Evolutionary conservation across 2,888 invertebrate species (phyloP).

Genomic region (Diadromus collaris): DNA sequence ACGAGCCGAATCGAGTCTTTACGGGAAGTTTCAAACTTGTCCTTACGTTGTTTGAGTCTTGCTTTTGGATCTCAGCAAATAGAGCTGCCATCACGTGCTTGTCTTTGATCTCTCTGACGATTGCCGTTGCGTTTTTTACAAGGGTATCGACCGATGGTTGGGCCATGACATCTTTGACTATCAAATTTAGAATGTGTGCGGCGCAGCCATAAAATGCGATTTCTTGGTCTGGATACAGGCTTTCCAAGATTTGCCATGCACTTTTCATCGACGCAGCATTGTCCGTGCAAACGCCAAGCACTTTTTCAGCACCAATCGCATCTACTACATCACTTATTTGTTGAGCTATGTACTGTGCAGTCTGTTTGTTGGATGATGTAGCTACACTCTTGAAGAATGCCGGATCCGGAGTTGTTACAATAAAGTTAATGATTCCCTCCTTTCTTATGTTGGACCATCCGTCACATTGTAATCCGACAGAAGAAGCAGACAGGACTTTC

Average conservation of each 20-base stretch:
- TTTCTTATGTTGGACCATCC: slow-evolving; percentile 60
- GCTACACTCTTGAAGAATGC: slow-evolving; percentile 58
- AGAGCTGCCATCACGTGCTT: slow-evolving; percentile 41
- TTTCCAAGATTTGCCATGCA: slow-evolving; percentile 45
- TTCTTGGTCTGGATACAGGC: slow-evolving; percentile 21
- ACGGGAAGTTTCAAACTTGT: slow-evolving; percentile 56
- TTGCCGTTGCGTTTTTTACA: slow-evolving; percentile 32
- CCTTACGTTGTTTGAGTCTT: slow-evolving; percentile 20
- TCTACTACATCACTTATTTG: slow-evolving; percentile 52
- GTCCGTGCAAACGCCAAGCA: slow-evolving; percentile 55
- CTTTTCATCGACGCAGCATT: slow-evolving; percentile 51
- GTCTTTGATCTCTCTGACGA: slow-evolving; percentile 55
- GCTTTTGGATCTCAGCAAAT: slow-evolving; percentile 52
- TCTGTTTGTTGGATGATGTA: slow-evolving; percentile 52
- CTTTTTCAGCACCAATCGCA: slow-evolving; percentile 46
- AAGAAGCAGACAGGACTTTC: not conserved
- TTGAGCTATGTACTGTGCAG: slow-evolving; percentile 53
- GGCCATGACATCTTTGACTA: slow-evolving; percentile 39
- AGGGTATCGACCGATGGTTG: slow-evolving; percentile 29
- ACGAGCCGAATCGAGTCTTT: slow-evolving; percentile 55
- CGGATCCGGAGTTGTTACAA: slow-evolving; percentile 60
- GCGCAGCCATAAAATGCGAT: slow-evolving; percentile 49
- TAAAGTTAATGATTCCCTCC: slow-evolving; percentile 62
- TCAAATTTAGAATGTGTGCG: slow-evolving; percentile 51
- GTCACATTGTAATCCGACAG: slow-evolving; percentile 45